Conservation (phyloP, 1,140 invertebrate genomes). For the Eufriesea mexicana region DNA sequence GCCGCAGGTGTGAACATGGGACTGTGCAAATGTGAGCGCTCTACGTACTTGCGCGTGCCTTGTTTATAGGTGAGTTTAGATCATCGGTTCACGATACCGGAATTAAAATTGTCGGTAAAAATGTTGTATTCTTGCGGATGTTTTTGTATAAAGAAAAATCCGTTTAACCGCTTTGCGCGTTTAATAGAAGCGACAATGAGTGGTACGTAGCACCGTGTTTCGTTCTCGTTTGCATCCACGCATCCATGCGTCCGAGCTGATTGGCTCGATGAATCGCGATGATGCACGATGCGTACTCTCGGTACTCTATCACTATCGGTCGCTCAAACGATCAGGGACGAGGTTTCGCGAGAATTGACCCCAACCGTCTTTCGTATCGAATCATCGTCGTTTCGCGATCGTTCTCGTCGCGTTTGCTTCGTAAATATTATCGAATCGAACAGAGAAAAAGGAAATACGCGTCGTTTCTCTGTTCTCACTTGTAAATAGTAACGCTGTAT, state of each 20-base stretch:
- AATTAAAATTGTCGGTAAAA: constrained; percentile 43
- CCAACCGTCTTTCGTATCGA: not conserved
- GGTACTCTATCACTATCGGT: no score
- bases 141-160: constrained; percentile 53
- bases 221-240: not conserved
- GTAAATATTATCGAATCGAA: no score
- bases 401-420: no score
- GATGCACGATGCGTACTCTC: no score
- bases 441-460: no score
- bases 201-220: not conserved
- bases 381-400: no score
- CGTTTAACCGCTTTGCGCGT: constrained; percentile 14
- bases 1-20: no score
- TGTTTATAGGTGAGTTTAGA: constrained; percentile 25
- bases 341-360: not conserved
- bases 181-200: not conserved
- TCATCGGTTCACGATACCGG: constrained; percentile 13
- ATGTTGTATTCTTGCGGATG: constrained; percentile 61
- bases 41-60: not conserved
- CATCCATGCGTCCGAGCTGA: not conserved
- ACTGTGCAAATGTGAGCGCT: no score
- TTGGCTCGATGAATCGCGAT: not conserved
- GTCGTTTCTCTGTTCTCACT: no score
- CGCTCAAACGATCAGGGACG: no score
- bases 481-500: not conserved